A percentile compares a stretch with the other conserved stretches of the same genome.
Evolutionary conservation across 2,797 vertebrate species (phyloP).

Genomic region (Platyrinchus mystaceus): DNA sequence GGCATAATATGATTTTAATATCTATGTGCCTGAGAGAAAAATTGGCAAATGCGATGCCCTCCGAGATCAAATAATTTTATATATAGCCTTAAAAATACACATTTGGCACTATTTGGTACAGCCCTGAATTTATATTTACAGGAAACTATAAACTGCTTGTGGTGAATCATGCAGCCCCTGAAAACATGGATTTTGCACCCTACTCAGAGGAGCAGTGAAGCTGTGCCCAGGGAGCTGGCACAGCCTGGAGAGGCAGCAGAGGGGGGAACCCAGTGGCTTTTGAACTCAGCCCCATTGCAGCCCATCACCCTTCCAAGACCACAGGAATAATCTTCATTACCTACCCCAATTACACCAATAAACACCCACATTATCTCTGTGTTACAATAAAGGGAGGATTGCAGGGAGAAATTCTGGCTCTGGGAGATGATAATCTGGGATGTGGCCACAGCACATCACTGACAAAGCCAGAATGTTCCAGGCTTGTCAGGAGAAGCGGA

Average conservation of each 20-base stretch:
- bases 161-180: background rate
- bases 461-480: background rate
- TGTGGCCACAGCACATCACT: fast-evolving
- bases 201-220: background rate
- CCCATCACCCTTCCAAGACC: fast-evolving
- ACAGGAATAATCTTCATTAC: background rate
- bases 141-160: background rate
- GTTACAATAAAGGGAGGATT: background rate
- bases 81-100: constrained; percentile 31
- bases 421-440: fast-evolving
- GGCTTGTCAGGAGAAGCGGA: background rate
- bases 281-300: background rate
- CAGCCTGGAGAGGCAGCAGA: background rate
- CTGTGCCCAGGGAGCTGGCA: background rate
- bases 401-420: background rate
- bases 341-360: background rate
- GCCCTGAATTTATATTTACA: constrained; percentile 35
- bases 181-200: background rate
- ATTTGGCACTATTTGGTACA: constrained; percentile 24
- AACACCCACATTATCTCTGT: background rate
- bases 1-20: constrained; percentile 33
- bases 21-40: constrained; percentile 36
- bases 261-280: background rate
- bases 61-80: constrained; percentile 14
- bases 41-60: background rate